A percentile compares a stretch with the other conserved stretches of the same genome.
Evolutionary conservation across 2,888 invertebrate genomes (phyloP).

Genomic region (Peribatodes rhomboidaria): DNA sequence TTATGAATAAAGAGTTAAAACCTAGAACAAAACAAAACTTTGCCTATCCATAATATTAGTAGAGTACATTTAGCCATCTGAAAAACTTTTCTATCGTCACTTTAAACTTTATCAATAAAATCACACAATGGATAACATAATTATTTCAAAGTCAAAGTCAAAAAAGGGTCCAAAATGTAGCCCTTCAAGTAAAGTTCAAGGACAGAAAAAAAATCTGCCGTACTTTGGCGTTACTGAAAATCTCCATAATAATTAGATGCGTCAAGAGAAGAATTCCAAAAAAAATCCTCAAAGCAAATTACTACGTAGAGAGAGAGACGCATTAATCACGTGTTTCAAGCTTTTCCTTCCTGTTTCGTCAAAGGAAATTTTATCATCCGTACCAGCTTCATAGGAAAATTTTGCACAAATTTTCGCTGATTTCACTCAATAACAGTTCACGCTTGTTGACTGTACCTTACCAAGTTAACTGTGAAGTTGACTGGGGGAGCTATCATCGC

Average conservation of each 20-base stretch:
- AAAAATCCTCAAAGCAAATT: slow-evolving; percentile 6
- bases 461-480: background rate
- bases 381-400: slow-evolving; percentile 6
- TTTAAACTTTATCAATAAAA: too few relatives aligned
- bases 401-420: slow-evolving; percentile 13
- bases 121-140: too few relatives aligned
- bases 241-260: background rate
- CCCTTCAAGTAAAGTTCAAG: too few relatives aligned
- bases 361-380: background rate
- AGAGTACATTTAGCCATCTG: too few relatives aligned
- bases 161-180: too few relatives aligned
- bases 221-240: too few relatives aligned
- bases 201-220: too few relatives aligned
- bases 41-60: too few relatives aligned
- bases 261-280: background rate
- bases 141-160: too few relatives aligned
- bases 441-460: slow-evolving; percentile 4
- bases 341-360: slow-evolving; percentile 4
- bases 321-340: slow-evolving; percentile 13
- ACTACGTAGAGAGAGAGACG: slow-evolving; percentile 4
- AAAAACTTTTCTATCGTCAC: too few relatives aligned
- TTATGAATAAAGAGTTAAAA: too few relatives aligned
- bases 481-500: background rate
- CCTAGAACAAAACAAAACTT: too few relatives aligned
- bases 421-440: slow-evolving; percentile 20